Percentiles rank a stretch among this genome's conserved stretches.
Evolutionary conservation across 2,797 vertebrate genomes (phyloP).

Genomic region (Sebastes oblongus): DNA sequence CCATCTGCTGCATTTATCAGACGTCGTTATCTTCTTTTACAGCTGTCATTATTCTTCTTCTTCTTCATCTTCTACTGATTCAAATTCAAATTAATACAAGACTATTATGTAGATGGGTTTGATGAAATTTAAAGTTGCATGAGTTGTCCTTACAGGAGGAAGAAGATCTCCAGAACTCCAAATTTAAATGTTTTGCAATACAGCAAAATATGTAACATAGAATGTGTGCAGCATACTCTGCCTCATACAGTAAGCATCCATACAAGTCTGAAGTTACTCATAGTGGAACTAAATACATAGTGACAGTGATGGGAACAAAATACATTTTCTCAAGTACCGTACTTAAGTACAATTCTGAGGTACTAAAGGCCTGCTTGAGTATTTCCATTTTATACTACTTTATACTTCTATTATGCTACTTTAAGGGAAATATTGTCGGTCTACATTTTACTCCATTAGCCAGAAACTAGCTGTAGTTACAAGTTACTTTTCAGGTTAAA

Average conservation of each 20-base stretch:
- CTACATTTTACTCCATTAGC: neutral
- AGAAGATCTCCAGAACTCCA: neutral
- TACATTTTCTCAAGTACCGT: neutral
- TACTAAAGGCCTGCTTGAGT: neutral
- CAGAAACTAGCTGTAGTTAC: neutral
- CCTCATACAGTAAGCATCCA: neutral
- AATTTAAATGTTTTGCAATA: neutral
- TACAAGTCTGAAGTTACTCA: neutral
- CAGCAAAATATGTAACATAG: too few species aligned
- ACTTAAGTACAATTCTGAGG: neutral
- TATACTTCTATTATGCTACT: neutral
- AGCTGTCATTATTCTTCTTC: constrained; percentile 39
- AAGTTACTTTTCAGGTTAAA: neutral
- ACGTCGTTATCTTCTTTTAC: constrained; percentile 18
- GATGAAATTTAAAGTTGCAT: constrained; percentile 27
- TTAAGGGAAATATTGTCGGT: neutral
- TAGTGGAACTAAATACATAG: neutral
- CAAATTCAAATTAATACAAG: constrained; percentile 38
- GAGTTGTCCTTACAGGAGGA: neutral
- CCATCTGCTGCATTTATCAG: constrained; percentile 40
- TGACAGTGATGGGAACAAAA: neutral
- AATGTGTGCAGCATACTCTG: neutral
- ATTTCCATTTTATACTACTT: neutral
- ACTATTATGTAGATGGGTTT: constrained; percentile 25
- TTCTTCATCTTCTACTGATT: constrained; percentile 32